A percentile compares a stretch with the other conserved stretches of the same genome.
phyloP scores from a whole-genome alignment of 2,797 vertebrate genomes.

The Tenualosa ilisha region DNA sequence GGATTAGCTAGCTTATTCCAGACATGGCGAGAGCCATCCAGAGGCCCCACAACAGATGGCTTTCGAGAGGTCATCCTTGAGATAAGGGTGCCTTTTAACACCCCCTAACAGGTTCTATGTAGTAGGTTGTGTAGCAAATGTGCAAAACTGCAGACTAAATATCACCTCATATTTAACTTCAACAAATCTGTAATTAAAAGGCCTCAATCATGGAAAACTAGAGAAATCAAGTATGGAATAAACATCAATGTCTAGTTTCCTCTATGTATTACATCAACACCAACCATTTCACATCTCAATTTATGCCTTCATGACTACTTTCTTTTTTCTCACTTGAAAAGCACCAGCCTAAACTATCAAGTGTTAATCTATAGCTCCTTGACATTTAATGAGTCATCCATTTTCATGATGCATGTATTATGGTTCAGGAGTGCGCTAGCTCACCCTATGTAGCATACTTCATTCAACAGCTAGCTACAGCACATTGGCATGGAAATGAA shows the following conservation, averaged over 20 bases:
- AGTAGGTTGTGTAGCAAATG: background rate
- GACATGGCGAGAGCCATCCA: conserved; percentile 3
- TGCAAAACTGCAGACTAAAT: background rate
- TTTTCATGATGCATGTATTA: conserved; percentile 22
- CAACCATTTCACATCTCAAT: background rate
- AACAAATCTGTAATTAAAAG: background rate
- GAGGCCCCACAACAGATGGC: conserved; percentile 22
- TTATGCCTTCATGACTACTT: background rate
- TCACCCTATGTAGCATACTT: background rate
- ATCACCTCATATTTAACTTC: background rate
- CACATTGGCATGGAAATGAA: background rate
- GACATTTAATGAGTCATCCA: background rate
- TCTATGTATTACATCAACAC: background rate
- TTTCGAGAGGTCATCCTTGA: conserved; percentile 24
- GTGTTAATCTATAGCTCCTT: background rate
- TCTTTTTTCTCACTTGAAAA: background rate
- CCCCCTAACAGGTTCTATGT: background rate
- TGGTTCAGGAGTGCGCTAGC: background rate
- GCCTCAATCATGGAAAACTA: background rate
- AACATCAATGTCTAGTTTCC: background rate
- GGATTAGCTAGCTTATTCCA: conserved; percentile 18
- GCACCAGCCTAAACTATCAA: background rate
- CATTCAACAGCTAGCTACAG: background rate
- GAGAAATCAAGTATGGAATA: background rate
- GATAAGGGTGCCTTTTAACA: conserved; percentile 26